phyloP scores from a whole-genome alignment of 1,140 invertebrate species.

The Brachionus calyciflorus region DNA sequence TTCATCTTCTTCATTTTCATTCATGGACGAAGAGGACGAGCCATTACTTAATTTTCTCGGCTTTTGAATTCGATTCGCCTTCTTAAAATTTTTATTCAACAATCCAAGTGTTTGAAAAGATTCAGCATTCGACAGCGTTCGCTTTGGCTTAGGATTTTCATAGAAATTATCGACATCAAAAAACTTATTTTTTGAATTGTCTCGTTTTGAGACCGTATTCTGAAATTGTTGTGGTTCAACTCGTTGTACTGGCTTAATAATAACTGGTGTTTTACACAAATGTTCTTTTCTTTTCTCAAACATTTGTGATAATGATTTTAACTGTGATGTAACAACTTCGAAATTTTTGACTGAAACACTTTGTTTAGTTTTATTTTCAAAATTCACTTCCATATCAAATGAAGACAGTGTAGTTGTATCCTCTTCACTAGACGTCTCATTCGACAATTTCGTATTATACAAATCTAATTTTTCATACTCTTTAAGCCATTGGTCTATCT shows the following conservation, averaged over 20 bases:
- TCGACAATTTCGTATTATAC: neutral
- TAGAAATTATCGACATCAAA: neutral
- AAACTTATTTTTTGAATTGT: neutral
- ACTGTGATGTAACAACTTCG: slow-evolving; percentile 5
- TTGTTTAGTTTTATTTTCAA: neutral
- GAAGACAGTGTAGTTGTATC: slow-evolving; percentile 2
- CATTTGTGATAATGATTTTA: neutral
- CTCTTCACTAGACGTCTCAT: neutral
- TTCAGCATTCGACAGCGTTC: slow-evolving; percentile 11
- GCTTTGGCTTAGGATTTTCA: neutral
- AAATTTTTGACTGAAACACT: neutral
- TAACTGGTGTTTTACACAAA: neutral
- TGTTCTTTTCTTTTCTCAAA: slow-evolving; percentile 43
- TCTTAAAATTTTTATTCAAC: neutral
- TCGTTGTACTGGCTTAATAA: slow-evolving; percentile 14
- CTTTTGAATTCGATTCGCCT: neutral
- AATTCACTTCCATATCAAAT: neutral
- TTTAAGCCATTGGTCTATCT: slow-evolving; percentile 28
- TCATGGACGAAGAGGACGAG: slow-evolving; percentile 23
- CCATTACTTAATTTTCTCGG: slow-evolving; percentile 30
- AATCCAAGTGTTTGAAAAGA: neutral
- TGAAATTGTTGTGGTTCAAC: slow-evolving; percentile 33
- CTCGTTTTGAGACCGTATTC: neutral
- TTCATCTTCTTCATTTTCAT: slow-evolving; percentile 34
- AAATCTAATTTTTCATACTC: slow-evolving; percentile 16